These are phyloP conservation scores for Gymnoscopelus braueri DNA, from an alignment of 2,797 vertebrate genomes.

Conservation along the genomic window DNA sequence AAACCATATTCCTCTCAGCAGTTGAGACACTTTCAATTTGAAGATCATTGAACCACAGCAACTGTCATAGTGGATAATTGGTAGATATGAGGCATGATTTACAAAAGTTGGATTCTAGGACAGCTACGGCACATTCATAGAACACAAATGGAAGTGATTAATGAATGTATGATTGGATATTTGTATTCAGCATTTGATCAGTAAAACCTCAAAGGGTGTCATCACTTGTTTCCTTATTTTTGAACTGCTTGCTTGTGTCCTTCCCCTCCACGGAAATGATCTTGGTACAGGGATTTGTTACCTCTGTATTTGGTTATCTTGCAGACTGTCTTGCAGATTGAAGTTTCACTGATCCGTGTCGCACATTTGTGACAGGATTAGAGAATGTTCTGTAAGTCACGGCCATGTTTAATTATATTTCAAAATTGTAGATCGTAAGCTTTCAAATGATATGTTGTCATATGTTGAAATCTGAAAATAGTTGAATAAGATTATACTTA, in stretches of 20 bases:
- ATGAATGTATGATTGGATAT: constrained; percentile 26
- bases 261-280: no score
- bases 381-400: no score
- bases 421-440: no score
- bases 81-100: constrained; percentile 57
- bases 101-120: constrained; percentile 50
- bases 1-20: constrained; percentile 73
- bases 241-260: background rate
- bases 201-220: background rate
- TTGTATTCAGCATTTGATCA: constrained; percentile 40
- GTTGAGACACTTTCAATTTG: constrained; percentile 51
- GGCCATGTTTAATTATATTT: no score
- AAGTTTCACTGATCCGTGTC: no score
- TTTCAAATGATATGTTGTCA: no score
- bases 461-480: no score
- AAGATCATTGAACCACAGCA: constrained; percentile 56
- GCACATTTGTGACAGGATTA: no score
- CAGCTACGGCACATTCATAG: constrained; percentile 20
- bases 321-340: no score
- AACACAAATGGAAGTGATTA: constrained; percentile 28
- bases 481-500: no score
- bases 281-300: no score
- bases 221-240: background rate
- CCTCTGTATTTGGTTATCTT: no score
- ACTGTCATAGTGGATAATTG: constrained; percentile 63